Percentiles rank a stretch among this genome's conserved stretches.
These are phyloP conservation scores for Craniophora ligustri DNA, from an alignment of 2,888 invertebrate genomes.

Conservation along the genomic window DNA sequence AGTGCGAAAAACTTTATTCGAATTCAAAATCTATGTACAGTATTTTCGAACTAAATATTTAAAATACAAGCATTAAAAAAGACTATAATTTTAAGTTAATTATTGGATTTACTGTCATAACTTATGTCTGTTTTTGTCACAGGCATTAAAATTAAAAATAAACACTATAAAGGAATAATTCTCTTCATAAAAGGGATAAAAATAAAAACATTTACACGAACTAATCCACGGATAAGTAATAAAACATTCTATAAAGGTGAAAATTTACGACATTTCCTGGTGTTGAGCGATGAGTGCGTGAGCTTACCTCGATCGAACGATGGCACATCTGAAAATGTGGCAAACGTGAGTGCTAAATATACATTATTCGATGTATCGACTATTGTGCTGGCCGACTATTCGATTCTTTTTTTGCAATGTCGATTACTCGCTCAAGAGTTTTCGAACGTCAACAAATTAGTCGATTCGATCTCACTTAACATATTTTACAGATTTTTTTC, in stretches of 20 bases:
- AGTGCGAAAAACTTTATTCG: not conserved
- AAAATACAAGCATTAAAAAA: constrained; percentile 1
- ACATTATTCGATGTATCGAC: constrained; percentile 54
- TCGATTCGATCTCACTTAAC: constrained; percentile 37
- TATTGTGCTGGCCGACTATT: constrained; percentile 43
- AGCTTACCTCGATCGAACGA: constrained; percentile 83
- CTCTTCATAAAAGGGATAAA: not conserved
- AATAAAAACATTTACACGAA: constrained; percentile 29
- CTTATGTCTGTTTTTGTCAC: not conserved
- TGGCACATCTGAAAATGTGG: constrained; percentile 84
- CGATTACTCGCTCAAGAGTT: not conserved
- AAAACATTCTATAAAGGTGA: constrained; percentile 62
- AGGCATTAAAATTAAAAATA: not conserved
- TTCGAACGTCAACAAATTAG: constrained; percentile 36
- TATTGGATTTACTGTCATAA: not conserved
- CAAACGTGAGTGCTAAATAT: constrained; percentile 69
- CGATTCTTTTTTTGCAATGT: constrained; percentile 8
- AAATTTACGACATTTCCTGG: constrained; percentile 82
- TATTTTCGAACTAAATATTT: not conserved
- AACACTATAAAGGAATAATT: not conserved
- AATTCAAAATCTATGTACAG: not conserved
- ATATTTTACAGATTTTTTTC: not conserved
- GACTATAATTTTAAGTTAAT: not conserved
- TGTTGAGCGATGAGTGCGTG: constrained; percentile 69
- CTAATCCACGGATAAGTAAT: constrained; percentile 32